phyloP scores from a whole-genome alignment of 2,888 invertebrate genomes.

The Argyra leucocephala region DNA sequence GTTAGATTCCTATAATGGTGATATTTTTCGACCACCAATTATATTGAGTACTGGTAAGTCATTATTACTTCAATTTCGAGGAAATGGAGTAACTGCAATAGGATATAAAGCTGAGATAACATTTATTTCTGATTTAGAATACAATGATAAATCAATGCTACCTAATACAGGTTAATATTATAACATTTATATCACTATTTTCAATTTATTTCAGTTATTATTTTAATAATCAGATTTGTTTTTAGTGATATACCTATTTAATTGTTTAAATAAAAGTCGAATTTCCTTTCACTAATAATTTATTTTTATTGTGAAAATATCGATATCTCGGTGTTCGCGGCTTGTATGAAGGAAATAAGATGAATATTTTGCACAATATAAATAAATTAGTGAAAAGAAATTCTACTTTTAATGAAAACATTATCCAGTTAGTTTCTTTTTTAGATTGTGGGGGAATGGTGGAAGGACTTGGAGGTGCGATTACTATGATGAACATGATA shows the following conservation, averaged over 20 bases:
- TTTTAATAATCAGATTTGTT: too few relatives aligned
- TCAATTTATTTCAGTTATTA: too few relatives aligned
- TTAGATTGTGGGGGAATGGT: constrained; percentile 62
- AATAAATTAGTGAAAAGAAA: too few relatives aligned
- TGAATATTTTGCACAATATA: too few relatives aligned
- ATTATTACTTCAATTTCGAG: constrained; percentile 56
- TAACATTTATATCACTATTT: too few relatives aligned
- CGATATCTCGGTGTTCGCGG: too few relatives aligned
- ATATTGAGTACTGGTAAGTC: constrained; percentile 55
- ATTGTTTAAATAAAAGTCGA: too few relatives aligned
- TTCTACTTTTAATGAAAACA: not conserved
- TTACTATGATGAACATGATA: constrained; percentile 68
- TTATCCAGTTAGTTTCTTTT: constrained; percentile 21
- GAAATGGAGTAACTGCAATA: constrained; percentile 56
- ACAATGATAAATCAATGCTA: constrained; percentile 34
- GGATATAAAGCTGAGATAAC: constrained; percentile 56
- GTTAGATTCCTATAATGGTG: constrained; percentile 55
- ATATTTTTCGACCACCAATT: constrained; percentile 58
- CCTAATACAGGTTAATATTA: constrained; percentile 36
- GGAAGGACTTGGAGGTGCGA: constrained; percentile 59
- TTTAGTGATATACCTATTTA: too few relatives aligned
- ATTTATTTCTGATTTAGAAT: constrained; percentile 33
- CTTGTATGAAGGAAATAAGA: too few relatives aligned
- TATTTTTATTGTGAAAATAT: too few relatives aligned
- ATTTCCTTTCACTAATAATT: too few relatives aligned